Conservation (phyloP, 2,888 invertebrate genomes). For the Nyleta sp. region DNA sequence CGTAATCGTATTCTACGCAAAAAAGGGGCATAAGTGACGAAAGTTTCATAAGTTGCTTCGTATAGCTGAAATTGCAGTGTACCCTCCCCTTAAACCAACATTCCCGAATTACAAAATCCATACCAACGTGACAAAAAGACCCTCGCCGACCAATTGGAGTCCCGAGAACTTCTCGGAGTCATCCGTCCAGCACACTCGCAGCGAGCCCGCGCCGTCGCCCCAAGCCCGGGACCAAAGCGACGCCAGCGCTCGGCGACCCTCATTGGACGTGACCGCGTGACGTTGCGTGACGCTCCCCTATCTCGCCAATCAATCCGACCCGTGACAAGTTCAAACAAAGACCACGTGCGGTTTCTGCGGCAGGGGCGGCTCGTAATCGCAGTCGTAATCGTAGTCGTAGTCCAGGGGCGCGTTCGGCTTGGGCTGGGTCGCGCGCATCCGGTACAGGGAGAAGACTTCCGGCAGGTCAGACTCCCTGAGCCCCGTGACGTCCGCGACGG, state of each 20-base stretch:
- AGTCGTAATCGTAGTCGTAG: constrained; percentile 76
- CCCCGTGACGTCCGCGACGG: constrained; percentile 79
- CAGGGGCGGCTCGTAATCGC: constrained; percentile 76
- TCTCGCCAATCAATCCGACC: constrained; percentile 29
- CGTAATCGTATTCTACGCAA: too few species aligned
- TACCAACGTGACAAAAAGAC: too few species aligned
- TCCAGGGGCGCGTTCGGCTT: constrained; percentile 68
- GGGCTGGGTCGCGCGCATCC: constrained; percentile 72
- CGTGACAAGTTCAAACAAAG: constrained; percentile 73
- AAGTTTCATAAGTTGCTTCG: too few species aligned
- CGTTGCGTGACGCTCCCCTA: constrained; percentile 7
- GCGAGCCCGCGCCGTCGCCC: background rate
- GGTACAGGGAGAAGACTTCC: constrained; percentile 77
- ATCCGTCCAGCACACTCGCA: too few species aligned
- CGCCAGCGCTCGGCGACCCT: too few species aligned
- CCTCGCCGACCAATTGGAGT: too few species aligned
- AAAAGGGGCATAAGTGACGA: too few species aligned
- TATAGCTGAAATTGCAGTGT: too few species aligned
- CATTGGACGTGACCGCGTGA: too few species aligned
- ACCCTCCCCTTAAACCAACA: too few species aligned
- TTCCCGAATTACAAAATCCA: too few species aligned
- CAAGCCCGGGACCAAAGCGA: constrained; percentile 14
- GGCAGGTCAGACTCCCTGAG: constrained; percentile 75
- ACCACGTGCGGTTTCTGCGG: constrained; percentile 80
- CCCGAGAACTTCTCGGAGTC: too few species aligned